Conservation (phyloP, 2,888 invertebrate species). For the Willowsia nigromaculata region DNA sequence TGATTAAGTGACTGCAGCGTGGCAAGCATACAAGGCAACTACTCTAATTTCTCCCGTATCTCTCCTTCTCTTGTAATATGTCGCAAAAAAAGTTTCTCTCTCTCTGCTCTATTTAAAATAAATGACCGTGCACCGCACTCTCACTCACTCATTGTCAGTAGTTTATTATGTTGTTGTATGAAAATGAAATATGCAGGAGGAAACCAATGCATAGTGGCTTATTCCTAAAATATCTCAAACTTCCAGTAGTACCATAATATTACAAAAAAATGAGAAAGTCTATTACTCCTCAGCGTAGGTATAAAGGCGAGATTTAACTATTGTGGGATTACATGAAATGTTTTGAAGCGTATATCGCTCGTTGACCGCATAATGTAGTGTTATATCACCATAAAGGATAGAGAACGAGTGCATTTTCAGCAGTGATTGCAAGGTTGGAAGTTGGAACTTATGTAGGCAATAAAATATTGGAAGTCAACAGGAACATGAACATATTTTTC, state of each 20-base stretch:
- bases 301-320: not conserved
- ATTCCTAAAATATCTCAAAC: not conserved
- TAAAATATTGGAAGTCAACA: not conserved
- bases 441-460: not conserved
- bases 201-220: not conserved
- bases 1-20: conserved; percentile 58
- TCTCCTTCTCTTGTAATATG: conserved; percentile 33
- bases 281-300: not conserved
- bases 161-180: not conserved
- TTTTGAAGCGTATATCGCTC: not conserved
- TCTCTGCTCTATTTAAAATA: conserved; percentile 62
- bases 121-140: conserved; percentile 46
- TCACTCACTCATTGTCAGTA: not conserved
- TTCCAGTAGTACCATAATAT: not conserved
- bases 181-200: not conserved
- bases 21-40: conserved; percentile 4
- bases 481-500: not conserved
- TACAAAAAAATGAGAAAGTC: not conserved
- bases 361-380: not conserved
- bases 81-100: conserved; percentile 35
- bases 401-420: not conserved
- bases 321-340: not conserved
- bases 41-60: not conserved
- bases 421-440: not conserved
- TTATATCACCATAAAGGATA: not conserved